phyloP scores from a whole-genome alignment of 1,140 invertebrate species.

The Microvelia longipes region DNA sequence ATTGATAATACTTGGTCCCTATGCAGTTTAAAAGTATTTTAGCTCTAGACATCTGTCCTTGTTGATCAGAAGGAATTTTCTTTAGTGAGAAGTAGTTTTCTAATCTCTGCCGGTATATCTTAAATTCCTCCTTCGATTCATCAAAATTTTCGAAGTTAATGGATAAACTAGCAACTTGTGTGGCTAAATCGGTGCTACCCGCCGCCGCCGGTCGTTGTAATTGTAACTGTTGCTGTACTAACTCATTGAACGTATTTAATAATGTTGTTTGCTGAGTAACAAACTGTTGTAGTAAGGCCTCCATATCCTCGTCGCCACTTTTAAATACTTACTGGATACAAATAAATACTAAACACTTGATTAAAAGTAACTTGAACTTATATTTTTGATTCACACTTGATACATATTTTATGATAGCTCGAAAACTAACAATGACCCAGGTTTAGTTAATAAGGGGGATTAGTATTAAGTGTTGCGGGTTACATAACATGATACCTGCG shows the following conservation, averaged over 20 bases:
- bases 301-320: neutral
- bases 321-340: neutral
- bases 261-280: neutral
- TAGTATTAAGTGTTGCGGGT: too few species aligned
- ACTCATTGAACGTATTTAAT: neutral
- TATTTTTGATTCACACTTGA: too few species aligned
- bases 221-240: neutral
- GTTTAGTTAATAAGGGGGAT: too few species aligned
- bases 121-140: neutral
- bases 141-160: neutral
- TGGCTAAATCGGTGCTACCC: neutral
- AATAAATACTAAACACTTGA: too few species aligned
- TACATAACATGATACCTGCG: too few species aligned
- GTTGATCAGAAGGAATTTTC: neutral
- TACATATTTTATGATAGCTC: too few species aligned
- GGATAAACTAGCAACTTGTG: neutral
- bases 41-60: neutral
- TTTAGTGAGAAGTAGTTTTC: neutral
- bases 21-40: neutral
- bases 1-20: neutral
- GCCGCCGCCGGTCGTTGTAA: neutral
- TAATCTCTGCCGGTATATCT: neutral
- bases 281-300: neutral
- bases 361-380: too few species aligned
- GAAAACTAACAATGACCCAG: too few species aligned